Percentiles rank a stretch among this genome's conserved stretches.
Conservation (phyloP, 2,888 invertebrate genomes). For the Trichogramma dendrolimi region DNA sequence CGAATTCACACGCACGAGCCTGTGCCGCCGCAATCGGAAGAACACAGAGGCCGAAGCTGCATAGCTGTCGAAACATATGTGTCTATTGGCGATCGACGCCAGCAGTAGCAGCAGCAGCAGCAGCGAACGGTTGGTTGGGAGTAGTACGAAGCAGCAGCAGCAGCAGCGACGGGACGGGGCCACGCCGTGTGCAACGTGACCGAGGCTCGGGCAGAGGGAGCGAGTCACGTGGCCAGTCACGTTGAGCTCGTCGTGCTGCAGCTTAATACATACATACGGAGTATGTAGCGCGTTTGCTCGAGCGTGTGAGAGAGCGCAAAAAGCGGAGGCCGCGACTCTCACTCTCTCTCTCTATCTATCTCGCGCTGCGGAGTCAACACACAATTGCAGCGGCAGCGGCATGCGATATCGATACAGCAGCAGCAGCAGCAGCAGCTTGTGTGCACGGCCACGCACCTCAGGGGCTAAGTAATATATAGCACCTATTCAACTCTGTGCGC, state of each 20-base stretch:
- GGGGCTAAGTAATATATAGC: too few species aligned
- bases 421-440: too few species aligned
- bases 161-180: conserved; percentile 24
- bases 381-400: neutral
- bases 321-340: neutral
- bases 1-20: too few species aligned
- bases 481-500: too few species aligned
- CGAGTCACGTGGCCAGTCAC: conserved; percentile 46
- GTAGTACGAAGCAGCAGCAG: too few species aligned
- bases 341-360: neutral
- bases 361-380: neutral
- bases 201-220: conserved; percentile 37
- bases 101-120: neutral
- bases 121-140: neutral
- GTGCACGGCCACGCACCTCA: too few species aligned
- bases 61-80: too few species aligned
- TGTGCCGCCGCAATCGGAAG: too few species aligned
- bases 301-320: neutral
- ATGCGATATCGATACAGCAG: neutral
- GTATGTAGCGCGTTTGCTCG: neutral
- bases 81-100: too few species aligned
- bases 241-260: conserved; percentile 45
- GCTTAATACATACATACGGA: too few species aligned
- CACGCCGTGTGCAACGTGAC: conserved; percentile 65
- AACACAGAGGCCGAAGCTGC: too few species aligned